phyloP scores from a whole-genome alignment of 2,113 vertebrate genomes.

The Charadrius vociferus region DNA sequence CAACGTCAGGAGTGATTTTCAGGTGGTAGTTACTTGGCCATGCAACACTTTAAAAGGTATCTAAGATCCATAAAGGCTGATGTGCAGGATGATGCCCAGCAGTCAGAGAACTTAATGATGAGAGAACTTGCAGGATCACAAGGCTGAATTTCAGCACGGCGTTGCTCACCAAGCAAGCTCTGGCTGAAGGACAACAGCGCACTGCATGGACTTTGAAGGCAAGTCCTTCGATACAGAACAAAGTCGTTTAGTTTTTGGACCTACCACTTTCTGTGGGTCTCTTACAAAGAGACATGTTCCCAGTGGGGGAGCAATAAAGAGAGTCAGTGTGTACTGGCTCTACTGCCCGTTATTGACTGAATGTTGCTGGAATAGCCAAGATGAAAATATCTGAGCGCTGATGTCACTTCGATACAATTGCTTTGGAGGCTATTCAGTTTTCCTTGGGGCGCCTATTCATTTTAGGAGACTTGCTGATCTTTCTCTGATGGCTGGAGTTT shows the following conservation, averaged over 20 bases:
- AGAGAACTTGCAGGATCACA: not conserved
- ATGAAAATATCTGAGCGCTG: slow-evolving; percentile 17
- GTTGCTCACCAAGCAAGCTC: not conserved
- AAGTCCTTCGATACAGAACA: not conserved
- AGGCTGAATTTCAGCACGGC: not conserved
- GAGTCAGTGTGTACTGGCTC: not conserved
- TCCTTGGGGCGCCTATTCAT: not conserved
- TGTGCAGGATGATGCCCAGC: not conserved
- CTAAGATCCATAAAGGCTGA: not conserved
- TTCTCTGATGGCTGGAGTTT: not conserved
- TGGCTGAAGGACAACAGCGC: not conserved
- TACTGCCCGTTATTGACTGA: not conserved
- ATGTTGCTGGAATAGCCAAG: not conserved
- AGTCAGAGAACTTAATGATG: not conserved
- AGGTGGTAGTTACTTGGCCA: not conserved
- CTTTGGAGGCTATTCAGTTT: slow-evolving; percentile 12
- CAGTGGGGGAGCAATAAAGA: not conserved
- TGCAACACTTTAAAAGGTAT: not conserved
- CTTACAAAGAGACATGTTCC: not conserved
- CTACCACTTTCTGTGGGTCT: not conserved
- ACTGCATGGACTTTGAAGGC: not conserved
- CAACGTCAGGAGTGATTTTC: not conserved
- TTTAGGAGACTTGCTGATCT: slow-evolving; percentile 17
- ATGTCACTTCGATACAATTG: not conserved
- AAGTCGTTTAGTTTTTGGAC: not conserved